Percentiles rank a stretch among this genome's conserved stretches.
These are phyloP conservation scores for Monochamus alternatus DNA, from an alignment of 2,888 invertebrate genomes.

Conservation along the genomic window DNA sequence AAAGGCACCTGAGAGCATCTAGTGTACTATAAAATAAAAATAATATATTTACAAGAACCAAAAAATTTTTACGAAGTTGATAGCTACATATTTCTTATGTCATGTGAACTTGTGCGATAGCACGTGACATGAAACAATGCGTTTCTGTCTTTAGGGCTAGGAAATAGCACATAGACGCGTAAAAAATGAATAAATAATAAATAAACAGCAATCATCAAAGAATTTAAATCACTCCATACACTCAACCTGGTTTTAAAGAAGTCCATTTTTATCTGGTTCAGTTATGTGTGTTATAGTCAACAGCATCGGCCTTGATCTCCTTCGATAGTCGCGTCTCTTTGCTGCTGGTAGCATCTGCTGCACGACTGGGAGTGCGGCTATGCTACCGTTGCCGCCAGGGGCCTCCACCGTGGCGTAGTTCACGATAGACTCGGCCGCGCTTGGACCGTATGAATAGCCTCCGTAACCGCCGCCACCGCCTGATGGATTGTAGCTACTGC, in stretches of 20 bases:
- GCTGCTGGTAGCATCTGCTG: slow-evolving; percentile 31
- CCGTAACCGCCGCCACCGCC: slow-evolving; percentile 38
- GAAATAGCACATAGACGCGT: no score
- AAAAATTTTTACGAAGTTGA: no score
- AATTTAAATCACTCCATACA: not conserved
- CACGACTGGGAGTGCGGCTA: slow-evolving; percentile 16
- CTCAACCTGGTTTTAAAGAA: not conserved
- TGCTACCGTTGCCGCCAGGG: slow-evolving; percentile 48
- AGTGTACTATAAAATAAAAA: no score
- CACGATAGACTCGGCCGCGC: slow-evolving; percentile 42
- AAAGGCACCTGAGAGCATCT: no score
- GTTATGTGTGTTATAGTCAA: slow-evolving; percentile 50
- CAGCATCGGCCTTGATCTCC: slow-evolving; percentile 45
- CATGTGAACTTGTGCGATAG: no score
- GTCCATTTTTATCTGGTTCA: slow-evolving; percentile 19
- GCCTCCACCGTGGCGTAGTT: slow-evolving; percentile 57
- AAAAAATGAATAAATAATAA: no score
- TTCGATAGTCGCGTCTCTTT: slow-evolving; percentile 48
- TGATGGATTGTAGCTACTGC: not conserved
- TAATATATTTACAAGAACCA: no score
- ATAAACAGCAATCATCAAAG: not conserved
- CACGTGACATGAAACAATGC: no score
- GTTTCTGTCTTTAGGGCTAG: no score
- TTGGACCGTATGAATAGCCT: slow-evolving; percentile 36
- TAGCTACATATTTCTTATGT: no score